Conservation (phyloP, 2,888 invertebrate species). For the Caenorhabditis auriculariae region DNA sequence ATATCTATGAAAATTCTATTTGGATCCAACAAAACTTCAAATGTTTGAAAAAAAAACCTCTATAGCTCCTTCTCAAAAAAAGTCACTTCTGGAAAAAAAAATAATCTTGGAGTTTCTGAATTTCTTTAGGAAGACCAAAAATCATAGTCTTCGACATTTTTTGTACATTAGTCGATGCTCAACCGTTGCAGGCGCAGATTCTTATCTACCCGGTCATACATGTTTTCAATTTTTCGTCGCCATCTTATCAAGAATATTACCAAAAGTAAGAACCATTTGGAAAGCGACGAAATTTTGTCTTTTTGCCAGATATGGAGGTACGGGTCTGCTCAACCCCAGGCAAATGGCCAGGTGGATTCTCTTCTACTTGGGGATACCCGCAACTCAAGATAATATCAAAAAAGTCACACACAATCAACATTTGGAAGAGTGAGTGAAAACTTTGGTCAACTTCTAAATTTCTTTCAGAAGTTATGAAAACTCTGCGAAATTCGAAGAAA, state of each 20-base stretch:
- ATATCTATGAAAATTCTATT: no score
- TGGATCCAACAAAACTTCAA: no score
- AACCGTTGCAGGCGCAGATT: slow-evolving; percentile 63
- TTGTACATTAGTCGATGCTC: no score
- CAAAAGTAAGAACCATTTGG: slow-evolving; percentile 29
- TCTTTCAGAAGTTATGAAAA: slow-evolving; percentile 12
- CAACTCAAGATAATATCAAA: slow-evolving; percentile 44
- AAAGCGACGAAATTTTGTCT: slow-evolving; percentile 9
- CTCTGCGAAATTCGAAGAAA: slow-evolving; percentile 6
- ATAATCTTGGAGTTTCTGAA: no score
- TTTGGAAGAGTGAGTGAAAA: slow-evolving; percentile 28
- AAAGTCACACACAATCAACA: slow-evolving; percentile 52
- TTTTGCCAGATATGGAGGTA: slow-evolving; percentile 27
- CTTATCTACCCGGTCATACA: slow-evolving; percentile 66
- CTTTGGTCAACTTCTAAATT: background rate
- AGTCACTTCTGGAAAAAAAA: no score
- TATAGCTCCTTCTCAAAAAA: no score
- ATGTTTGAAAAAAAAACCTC: no score
- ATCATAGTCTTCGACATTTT: no score
- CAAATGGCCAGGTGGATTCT: slow-evolving; percentile 53
- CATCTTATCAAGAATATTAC: slow-evolving; percentile 58
- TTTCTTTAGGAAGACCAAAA: no score
- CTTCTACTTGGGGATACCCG: slow-evolving; percentile 55
- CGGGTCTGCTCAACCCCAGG: slow-evolving; percentile 38
- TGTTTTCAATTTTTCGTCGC: slow-evolving; percentile 61